Base-by-base conservation (phyloP, 2,113 vertebrate species). In the Sakesphorus luctuosus region DNA sequence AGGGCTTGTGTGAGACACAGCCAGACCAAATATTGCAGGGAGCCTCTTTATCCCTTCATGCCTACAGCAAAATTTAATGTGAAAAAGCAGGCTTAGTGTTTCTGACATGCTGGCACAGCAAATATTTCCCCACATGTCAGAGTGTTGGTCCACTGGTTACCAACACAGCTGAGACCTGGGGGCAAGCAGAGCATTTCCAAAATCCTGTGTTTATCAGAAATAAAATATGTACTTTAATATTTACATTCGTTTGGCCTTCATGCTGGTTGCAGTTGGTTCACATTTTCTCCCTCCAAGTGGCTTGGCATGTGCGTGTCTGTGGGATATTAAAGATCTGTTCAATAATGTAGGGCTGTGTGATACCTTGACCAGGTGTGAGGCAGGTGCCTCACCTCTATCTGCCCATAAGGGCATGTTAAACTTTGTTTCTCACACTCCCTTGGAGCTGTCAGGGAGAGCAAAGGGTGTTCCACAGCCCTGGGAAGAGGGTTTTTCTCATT, bases 91-190 rank as follows among this genome's bases (percentile, higher is more conserved):
- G 49, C 19, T 93, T 73, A 69, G 86, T 20, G 84, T 11, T 87
- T 28, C 53, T 95, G 96, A 84, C 62, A 14, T 43, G 84, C 89
- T 94, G 87, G 71, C 84, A 85, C 55, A 80, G 72, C 89, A 92
- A 63, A 43, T 72, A 59, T 80, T 87, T 44, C 49, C 86, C 67
- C 87, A 38, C 26, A 2, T 35, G 53, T 52, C 46, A 62, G 40
- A 68, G 40, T 1, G 17, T 40, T 81, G 59, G 72, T 46, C 56
- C 26, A 3, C 13, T 31, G 35, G 20, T 79, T 94, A 80, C 33
- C 36, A 47, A 10, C 36, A 26, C 2, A 55, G 31, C 58, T 31
- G 69, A 21, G 26, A 36, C 18, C 13, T 29, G 56, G 25, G 53
- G n/a, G 29, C 55, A 90, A 49, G 76, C 66, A 82, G 43, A 58